Evolutionary conservation across 30 jellyfish, hydroid and myxozoan species (phyloP).

Genomic region (Hydractinia echinata): DNA sequence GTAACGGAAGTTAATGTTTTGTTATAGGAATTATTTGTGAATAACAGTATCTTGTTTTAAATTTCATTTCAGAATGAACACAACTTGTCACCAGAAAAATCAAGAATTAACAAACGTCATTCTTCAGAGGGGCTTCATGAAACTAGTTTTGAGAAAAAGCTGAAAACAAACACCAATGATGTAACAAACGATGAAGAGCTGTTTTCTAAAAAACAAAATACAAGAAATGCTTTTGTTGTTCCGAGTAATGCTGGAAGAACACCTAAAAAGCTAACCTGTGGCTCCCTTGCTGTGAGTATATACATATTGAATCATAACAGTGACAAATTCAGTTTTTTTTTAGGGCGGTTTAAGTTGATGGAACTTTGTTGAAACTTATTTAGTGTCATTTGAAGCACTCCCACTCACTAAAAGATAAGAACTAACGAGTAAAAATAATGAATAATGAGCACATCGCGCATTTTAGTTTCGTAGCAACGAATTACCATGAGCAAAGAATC

Average conservation of each 20-base stretch:
- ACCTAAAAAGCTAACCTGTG: constrained; percentile 14
- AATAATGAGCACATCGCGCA: too few relatives aligned
- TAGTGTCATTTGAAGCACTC: too few relatives aligned
- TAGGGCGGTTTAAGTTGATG: too few relatives aligned
- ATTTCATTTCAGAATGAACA: neutral
- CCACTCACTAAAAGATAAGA: too few relatives aligned
- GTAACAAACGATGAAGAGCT: neutral
- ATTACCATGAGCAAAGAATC: too few relatives aligned
- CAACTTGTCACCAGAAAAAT: constrained; percentile 1
- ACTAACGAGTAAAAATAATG: too few relatives aligned
- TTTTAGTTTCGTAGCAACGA: too few relatives aligned
- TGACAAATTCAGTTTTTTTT: too few relatives aligned
- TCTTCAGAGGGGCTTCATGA: constrained; percentile 31
- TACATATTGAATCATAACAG: too few relatives aligned
- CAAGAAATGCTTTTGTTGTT: neutral
- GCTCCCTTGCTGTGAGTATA: neutral
- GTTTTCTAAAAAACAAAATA: neutral
- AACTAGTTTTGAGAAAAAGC: constrained; percentile 34
- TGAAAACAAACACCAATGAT: neutral
- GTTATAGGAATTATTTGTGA: too few relatives aligned
- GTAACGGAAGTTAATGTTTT: too few relatives aligned
- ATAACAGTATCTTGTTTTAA: neutral
- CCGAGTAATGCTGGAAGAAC: constrained; percentile 30
- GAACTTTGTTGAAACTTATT: too few relatives aligned
- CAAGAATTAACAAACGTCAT: constrained; percentile 17